Conservation (phyloP, 2,797 vertebrate species). For the Denticeps clupeoides region DNA sequence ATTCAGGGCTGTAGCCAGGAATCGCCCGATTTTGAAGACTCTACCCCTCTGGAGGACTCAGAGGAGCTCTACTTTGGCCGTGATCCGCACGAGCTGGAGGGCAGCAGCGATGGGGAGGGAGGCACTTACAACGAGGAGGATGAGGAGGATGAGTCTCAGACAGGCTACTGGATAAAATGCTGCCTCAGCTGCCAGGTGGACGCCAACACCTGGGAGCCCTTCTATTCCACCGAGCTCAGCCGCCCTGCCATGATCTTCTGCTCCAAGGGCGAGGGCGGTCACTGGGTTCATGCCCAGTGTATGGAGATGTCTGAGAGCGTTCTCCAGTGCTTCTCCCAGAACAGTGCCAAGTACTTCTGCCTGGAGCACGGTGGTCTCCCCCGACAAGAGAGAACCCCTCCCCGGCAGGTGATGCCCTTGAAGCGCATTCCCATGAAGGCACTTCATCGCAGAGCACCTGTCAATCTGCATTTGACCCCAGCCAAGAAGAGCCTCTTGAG, state of each 20-base stretch:
- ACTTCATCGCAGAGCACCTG: conserved; percentile 57
- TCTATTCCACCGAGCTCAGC: conserved; percentile 88
- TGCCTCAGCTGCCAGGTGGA: conserved; percentile 70
- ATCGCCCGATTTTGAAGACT: conserved; percentile 79
- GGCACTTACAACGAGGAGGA: conserved; percentile 87
- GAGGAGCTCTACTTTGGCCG: conserved; percentile 89
- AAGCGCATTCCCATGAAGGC: conserved; percentile 74
- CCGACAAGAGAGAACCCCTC: conserved; percentile 77
- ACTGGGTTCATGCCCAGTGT: conserved; percentile 94
- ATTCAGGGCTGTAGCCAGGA: conserved; percentile 72
- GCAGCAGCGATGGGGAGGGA: conserved; percentile 63
- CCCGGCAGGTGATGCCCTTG: conserved; percentile 49
- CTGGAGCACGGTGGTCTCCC: conserved; percentile 72
- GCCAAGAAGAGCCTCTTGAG: conserved; percentile 80
- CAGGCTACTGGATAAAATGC: conserved; percentile 91
- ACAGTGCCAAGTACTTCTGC: conserved; percentile 83
- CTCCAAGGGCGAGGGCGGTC: conserved; percentile 74
- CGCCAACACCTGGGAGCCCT: conserved; percentile 87
- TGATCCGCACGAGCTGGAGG: conserved; percentile 72
- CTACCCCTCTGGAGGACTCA: conserved; percentile 86
- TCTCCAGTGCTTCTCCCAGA: conserved; percentile 72
- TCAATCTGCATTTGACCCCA: conserved; percentile 59
- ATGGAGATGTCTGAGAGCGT: conserved; percentile 84
- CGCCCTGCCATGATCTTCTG: conserved; percentile 97
- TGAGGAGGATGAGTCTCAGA: conserved; percentile 84